A percentile compares a stretch with the other conserved stretches of the same genome.
Evolutionary conservation across 2,888 invertebrate species (phyloP).

Genomic region (Herminia tarsipennalis): DNA sequence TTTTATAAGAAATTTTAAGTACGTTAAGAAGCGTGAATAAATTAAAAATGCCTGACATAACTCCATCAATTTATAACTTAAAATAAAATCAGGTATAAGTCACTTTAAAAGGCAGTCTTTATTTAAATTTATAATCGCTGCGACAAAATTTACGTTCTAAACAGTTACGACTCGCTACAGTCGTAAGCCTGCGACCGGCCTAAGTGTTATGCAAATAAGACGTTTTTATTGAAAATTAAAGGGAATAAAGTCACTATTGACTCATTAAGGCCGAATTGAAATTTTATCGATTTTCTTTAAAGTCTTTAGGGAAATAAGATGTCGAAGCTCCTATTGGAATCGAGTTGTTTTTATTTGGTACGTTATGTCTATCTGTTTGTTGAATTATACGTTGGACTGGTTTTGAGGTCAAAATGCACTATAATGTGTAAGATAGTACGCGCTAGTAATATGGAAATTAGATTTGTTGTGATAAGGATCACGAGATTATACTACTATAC

Average conservation of each 20-base stretch:
- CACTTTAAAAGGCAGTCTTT: constrained; percentile 1
- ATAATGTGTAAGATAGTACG: too few species aligned
- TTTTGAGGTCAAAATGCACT: too few species aligned
- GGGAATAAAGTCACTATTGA: constrained; percentile 42
- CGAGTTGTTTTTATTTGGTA: constrained; percentile 20
- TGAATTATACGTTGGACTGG: constrained; percentile 49
- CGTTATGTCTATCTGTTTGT: constrained; percentile 15
- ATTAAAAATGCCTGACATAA: constrained; percentile 1
- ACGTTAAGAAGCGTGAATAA: neutral
- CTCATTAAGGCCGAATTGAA: constrained; percentile 53
- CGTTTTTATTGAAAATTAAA: constrained; percentile 57
- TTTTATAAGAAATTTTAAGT: too few species aligned
- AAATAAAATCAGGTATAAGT: constrained; percentile 13
- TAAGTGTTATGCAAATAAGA: constrained; percentile 51
- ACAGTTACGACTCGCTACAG: constrained; percentile 13
- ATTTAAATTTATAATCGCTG: constrained; percentile 12
- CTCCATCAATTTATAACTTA: constrained; percentile 9
- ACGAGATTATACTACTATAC: too few species aligned
- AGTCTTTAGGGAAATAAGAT: constrained; percentile 51
- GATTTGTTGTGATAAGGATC: too few species aligned
- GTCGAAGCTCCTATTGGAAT: constrained; percentile 33
- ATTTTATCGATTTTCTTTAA: constrained; percentile 46
- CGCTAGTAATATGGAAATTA: too few species aligned
- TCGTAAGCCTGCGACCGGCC: constrained; percentile 33
- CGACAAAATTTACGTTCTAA: constrained; percentile 14